These are phyloP conservation scores for Sander vitreus DNA, from an alignment of 2,113 vertebrate species.

Conservation along the genomic window DNA sequence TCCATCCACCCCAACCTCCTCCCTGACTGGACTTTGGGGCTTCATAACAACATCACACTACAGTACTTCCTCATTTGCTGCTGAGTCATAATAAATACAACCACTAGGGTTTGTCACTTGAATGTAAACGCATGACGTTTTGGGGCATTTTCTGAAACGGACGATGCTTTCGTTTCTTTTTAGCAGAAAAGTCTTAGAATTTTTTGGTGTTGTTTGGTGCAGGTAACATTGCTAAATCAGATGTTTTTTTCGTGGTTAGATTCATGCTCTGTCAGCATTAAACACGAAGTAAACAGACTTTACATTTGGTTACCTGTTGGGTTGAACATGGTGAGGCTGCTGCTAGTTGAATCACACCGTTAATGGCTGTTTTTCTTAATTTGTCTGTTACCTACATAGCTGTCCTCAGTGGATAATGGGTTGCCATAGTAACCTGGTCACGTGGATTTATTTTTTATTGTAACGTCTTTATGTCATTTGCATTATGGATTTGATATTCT, in stretches of 20 bases:
- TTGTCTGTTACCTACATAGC: no score
- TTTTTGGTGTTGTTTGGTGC: background rate
- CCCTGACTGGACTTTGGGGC: background rate
- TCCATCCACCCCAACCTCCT: background rate
- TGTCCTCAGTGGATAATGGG: no score
- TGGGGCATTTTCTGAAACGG: background rate
- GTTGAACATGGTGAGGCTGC: background rate
- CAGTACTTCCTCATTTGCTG: background rate
- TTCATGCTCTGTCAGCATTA: background rate
- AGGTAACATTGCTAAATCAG: background rate
- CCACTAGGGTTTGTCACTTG: background rate
- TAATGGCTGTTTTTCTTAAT: background rate
- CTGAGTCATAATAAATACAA: background rate
- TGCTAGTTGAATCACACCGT: background rate
- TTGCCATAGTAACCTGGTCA: no score
- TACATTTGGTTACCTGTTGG: constrained; percentile 7
- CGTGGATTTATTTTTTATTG: no score
- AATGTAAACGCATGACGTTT: constrained; percentile 1
- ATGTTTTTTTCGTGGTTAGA: background rate
- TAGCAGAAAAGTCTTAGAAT: background rate
- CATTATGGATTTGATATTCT: background rate
- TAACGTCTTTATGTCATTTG: background rate
- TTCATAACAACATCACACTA: background rate
- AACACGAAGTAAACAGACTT: background rate
- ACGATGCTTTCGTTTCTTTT: background rate